Evolutionary conservation across 2,888 invertebrate species (phyloP).

Genomic region (Pasiphila rectangulata): DNA sequence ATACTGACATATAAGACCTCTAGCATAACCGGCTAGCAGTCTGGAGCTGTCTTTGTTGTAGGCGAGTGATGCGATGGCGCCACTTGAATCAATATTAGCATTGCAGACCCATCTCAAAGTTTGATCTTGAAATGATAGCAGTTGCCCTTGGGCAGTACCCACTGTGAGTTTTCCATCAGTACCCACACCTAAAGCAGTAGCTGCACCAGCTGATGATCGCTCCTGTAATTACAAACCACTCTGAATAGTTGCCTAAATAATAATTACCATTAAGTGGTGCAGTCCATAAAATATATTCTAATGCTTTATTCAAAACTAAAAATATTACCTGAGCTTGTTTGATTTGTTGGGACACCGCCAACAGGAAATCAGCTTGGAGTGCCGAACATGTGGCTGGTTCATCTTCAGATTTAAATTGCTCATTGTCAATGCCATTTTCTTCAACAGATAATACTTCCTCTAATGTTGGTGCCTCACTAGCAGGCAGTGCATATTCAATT

Average conservation of each 20-base stretch:
- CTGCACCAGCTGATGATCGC: conserved; percentile 92
- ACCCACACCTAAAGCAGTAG: conserved; percentile 88
- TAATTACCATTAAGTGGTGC: too few relatives aligned
- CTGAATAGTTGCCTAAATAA: not conserved
- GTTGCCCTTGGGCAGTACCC: conserved; percentile 96
- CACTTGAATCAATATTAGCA: conserved; percentile 83
- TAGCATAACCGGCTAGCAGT: conserved; percentile 86
- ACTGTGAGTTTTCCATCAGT: conserved; percentile 90
- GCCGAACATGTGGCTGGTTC: conserved; percentile 65
- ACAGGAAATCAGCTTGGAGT: conserved; percentile 82
- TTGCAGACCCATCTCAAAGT: conserved; percentile 93
- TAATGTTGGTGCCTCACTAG: conserved; percentile 70
- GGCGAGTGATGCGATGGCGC: conserved; percentile 90
- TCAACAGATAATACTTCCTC: conserved; percentile 64
- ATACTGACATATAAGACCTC: conserved; percentile 95
- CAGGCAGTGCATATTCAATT: conserved; percentile 71
- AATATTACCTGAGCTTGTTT: conserved; percentile 88
- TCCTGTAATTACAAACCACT: conserved; percentile 83
- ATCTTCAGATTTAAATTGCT: conserved; percentile 40
- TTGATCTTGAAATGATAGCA: conserved; percentile 88
- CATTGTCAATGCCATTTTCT: conserved; percentile 45
- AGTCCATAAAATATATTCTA: too few relatives aligned
- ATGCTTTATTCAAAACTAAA: too few relatives aligned
- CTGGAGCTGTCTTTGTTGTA: conserved; percentile 94
- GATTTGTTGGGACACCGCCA: conserved; percentile 94